phyloP scores from a whole-genome alignment of 2,113 vertebrate species.

The Semicossyphus pulcher region DNA sequence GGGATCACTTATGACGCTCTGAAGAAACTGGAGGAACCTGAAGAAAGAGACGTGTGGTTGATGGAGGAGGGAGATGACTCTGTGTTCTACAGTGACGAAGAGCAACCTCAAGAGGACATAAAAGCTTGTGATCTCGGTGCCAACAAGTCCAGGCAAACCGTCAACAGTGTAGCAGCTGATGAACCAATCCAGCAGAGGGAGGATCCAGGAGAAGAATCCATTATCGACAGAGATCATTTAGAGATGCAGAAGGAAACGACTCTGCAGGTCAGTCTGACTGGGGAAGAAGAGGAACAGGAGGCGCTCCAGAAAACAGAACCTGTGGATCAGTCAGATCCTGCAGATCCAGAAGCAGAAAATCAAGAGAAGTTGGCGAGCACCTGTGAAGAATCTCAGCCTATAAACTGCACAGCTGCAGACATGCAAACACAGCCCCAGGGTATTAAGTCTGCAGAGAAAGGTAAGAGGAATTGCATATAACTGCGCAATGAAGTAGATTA shows the following conservation, averaged over 20 bases:
- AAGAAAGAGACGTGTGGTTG: slow-evolving; percentile 27
- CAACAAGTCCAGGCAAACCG: neutral
- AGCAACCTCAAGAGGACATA: slow-evolving; percentile 44
- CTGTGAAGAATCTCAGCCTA: neutral
- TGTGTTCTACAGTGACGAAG: slow-evolving; percentile 79
- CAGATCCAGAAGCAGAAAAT: slow-evolving; percentile 3
- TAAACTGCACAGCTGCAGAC: neutral
- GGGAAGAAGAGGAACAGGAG: slow-evolving; percentile 4
- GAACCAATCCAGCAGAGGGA: slow-evolving; percentile 3
- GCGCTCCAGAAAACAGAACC: neutral
- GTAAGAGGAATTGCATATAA: slow-evolving; percentile 41
- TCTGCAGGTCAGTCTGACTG: neutral
- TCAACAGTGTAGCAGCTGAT: slow-evolving; percentile 31
- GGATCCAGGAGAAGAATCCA: neutral
- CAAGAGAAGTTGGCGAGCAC: neutral
- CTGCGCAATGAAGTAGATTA: neutral
- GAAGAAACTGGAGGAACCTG: slow-evolving; percentile 27
- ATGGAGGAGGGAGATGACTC: slow-evolving; percentile 78
- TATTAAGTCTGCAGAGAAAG: slow-evolving; percentile 11
- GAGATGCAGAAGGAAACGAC: neutral
- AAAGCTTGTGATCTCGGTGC: neutral
- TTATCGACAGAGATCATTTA: neutral
- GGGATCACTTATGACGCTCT: slow-evolving; percentile 37
- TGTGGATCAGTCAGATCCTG: slow-evolving; percentile 1
- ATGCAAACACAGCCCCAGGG: neutral